Evolutionary conservation across 2,888 invertebrate genomes (phyloP).

Genomic region (Trissonchulus sp.): DNA sequence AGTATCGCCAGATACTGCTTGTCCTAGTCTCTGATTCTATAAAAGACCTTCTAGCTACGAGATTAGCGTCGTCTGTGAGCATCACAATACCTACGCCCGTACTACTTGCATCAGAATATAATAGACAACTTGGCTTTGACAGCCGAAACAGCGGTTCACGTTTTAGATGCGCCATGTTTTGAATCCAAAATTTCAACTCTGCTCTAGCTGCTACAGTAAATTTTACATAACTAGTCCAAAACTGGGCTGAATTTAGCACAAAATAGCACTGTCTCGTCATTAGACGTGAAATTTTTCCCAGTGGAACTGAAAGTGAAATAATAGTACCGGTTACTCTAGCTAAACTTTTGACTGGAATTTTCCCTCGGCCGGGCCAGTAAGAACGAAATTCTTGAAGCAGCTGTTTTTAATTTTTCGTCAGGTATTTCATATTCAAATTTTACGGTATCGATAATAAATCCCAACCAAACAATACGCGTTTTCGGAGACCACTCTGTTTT

Average conservation of each 20-base stretch:
- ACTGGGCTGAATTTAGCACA: neutral
- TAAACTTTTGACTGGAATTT: too few species aligned
- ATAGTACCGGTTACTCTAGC: too few species aligned
- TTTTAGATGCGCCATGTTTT: neutral
- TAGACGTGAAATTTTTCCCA: neutral
- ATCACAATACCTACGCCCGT: neutral
- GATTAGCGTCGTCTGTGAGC: neutral
- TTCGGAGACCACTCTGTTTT: too few species aligned
- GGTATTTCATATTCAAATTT: too few species aligned
- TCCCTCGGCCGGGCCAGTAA: too few species aligned
- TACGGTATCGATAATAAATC: too few species aligned
- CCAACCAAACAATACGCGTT: too few species aligned
- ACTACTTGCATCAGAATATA: constrained; percentile 6
- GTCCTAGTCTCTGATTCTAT: neutral
- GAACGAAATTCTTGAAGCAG: too few species aligned
- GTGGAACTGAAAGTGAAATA: too few species aligned
- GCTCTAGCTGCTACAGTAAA: neutral
- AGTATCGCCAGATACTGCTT: neutral
- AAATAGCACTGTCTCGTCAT: neutral
- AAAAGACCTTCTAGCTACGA: neutral
- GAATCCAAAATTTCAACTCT: neutral
- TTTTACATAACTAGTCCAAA: constrained; percentile 3
- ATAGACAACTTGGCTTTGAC: neutral
- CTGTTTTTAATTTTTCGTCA: too few species aligned
- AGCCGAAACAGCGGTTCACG: too few species aligned